These are phyloP conservation scores for Drosophila quinaria DNA, from an alignment of 2,888 invertebrate species.

Conservation along the genomic window DNA sequence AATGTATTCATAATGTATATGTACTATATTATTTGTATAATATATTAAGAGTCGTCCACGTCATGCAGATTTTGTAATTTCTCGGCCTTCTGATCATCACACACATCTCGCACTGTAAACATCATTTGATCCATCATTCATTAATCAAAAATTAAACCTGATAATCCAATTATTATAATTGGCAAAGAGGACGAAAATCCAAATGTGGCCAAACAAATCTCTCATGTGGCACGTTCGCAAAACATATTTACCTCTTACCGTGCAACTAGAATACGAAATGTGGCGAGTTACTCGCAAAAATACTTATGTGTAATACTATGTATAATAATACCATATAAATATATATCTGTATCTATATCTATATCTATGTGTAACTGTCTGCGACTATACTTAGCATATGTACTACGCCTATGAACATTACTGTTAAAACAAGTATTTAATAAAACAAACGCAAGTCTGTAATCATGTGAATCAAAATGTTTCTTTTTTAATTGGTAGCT, in stretches of 20 bases:
- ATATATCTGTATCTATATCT: conserved; percentile 27
- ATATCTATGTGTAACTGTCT: conserved; percentile 43
- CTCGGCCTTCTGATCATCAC: conserved; percentile 31
- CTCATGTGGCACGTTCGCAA: conserved; percentile 62
- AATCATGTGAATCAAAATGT: conserved; percentile 43
- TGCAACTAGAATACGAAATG: conserved; percentile 65
- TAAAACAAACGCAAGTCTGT: conserved; percentile 69
- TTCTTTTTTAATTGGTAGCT: not conserved
- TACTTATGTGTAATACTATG: conserved; percentile 52
- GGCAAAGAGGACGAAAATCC: conserved; percentile 49
- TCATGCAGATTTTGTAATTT: conserved; percentile 48
- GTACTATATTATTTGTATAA: conserved; percentile 18
- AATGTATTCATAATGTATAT: conserved; percentile 39
- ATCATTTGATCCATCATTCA: conserved; percentile 16
- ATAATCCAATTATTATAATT: conserved; percentile 25
- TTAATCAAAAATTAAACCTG: not conserved
- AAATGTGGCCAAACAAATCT: conserved; percentile 65
- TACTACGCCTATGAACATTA: conserved; percentile 55
- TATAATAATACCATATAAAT: conserved; percentile 44
- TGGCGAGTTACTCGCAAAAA: conserved; percentile 55
- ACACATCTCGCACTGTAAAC: conserved; percentile 29
- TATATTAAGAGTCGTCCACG: conserved; percentile 26
- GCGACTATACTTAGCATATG: conserved; percentile 44
- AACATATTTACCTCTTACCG: conserved; percentile 77
- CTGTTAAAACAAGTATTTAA: conserved; percentile 76